These are phyloP conservation scores for Oophaga pumilio DNA, from an alignment of 2,113 vertebrate genomes.

Conservation along the genomic window DNA sequence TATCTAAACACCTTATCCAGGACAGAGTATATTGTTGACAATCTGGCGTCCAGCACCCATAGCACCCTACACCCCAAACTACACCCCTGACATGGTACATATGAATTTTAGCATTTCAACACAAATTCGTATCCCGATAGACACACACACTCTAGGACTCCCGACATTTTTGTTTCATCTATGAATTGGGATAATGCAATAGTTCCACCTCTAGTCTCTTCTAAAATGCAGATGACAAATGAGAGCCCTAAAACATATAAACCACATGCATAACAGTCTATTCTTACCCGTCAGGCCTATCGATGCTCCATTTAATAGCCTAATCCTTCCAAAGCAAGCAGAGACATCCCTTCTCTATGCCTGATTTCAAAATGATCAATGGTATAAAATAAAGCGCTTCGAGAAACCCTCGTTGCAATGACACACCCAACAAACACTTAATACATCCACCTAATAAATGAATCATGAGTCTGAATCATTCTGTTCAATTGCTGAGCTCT, in stretches of 20 bases:
- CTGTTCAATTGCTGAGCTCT: neutral
- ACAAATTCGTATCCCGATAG: no score
- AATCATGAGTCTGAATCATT: neutral
- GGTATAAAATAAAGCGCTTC: neutral
- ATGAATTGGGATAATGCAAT: neutral
- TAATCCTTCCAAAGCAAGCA: neutral
- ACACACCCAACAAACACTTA: neutral
- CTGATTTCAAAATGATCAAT: neutral
- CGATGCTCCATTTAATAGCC: no score
- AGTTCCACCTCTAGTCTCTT: neutral
- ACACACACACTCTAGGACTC: no score
- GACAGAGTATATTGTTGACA: no score
- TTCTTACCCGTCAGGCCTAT: neutral
- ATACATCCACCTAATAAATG: neutral
- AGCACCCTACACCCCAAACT: neutral
- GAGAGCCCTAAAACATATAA: neutral
- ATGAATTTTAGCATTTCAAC: no score
- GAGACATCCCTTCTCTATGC: neutral
- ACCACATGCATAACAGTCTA: neutral
- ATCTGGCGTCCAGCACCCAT: neutral
- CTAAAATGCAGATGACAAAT: neutral
- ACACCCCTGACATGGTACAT: neutral
- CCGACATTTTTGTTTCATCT: neutral
- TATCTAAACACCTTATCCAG: neutral
- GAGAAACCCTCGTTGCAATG: neutral